Base-by-base conservation (phyloP, 2,888 invertebrate genomes). In the Mythimna pallens region DNA sequence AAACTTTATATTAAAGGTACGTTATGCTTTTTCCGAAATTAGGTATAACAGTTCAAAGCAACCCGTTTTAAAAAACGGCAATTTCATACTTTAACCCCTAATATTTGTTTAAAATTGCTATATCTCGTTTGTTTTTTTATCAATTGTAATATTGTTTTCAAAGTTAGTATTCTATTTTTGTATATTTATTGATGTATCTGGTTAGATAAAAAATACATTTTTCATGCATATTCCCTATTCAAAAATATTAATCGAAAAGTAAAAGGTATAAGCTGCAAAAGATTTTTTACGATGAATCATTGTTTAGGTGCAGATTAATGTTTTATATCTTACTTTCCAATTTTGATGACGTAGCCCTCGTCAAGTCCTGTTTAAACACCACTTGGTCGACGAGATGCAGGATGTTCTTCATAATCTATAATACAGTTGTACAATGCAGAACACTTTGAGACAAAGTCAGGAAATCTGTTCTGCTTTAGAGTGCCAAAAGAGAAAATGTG, bases 401-500 rank as follows among this genome's bases (percentile, higher is more conserved):
- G 55, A 30, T 57, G 30, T 1, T 47, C 58, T 63, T 50, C 59
- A n/a, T 50, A 59, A 78, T 73, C 67, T 78, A 83, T 63, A 79
- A 81, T 67, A 75, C 57, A 80, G n/a, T 72, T 66, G 43, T 74
- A 78, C 73, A 82, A 66, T 47, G 65, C 81, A 79, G 78, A 77
- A 80, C 80, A 84, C 73, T 83, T 76, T 81, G 70, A 20, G 77
- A 83, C 62, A 66, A 71, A 34, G 76, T 70, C 66, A 62, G 57
- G 73, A 79, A 85, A 85, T 81, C 81, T 85, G 85, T 81, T 73
- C 79, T 85, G 85, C 72, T 68, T 72, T 52, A 81, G 75, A 67
- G 85, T 85, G 85, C 82, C 40, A 62, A 78, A 61, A 85, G 76
- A 70, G 76, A 69, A 76, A 71, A 70, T 80, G 22, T 79, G 82